phyloP scores from a whole-genome alignment of 2,797 vertebrate genomes.

The Leucoraja ocellata region DNA sequence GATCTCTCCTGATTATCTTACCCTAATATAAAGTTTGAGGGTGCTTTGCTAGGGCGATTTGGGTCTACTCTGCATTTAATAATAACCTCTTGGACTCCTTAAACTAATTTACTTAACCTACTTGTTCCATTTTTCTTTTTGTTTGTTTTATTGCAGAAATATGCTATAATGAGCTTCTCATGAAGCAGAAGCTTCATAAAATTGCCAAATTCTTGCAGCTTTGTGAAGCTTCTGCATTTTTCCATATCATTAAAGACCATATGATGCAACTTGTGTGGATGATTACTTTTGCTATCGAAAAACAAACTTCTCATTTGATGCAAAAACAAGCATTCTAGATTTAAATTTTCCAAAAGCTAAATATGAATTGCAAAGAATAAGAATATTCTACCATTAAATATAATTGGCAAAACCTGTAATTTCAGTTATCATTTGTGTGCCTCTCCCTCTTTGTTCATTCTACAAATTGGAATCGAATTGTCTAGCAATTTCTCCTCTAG shows the following conservation, averaged over 20 bases:
- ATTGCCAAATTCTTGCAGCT: background rate
- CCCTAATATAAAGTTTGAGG: background rate
- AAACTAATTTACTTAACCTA: background rate
- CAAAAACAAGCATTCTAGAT: background rate
- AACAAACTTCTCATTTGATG: background rate
- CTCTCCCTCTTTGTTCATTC: background rate
- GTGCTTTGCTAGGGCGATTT: background rate
- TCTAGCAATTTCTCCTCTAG: background rate
- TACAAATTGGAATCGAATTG: background rate
- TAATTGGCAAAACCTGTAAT: background rate
- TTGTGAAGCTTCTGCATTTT: background rate
- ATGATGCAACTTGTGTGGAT: background rate
- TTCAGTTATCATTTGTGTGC: background rate
- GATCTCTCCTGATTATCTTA: background rate
- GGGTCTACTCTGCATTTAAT: background rate
- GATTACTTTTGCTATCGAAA: background rate
- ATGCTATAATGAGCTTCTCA: background rate
- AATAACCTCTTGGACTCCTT: background rate
- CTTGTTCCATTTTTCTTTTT: background rate
- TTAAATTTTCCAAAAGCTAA: background rate
- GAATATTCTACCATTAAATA: background rate
- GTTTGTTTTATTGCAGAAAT: background rate
- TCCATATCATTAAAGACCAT: background rate
- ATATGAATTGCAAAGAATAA: background rate
- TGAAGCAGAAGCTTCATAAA: background rate